Evolutionary conservation across 2,888 invertebrate genomes (phyloP).

Genomic region (Pantelozetes paolii): DNA sequence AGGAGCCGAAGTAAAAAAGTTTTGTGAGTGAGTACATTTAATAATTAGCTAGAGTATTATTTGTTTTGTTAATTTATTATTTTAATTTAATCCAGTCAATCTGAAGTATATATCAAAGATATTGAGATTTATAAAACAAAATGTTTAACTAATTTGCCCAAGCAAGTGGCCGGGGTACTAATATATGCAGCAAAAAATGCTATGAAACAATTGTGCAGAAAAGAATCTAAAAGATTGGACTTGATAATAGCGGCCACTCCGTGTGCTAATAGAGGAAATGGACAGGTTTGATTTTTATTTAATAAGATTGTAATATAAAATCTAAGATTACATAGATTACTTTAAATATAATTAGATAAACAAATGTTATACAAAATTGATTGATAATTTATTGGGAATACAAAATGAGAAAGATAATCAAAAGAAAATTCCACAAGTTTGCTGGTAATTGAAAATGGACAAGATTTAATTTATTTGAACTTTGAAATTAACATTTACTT

Average conservation of each 20-base stretch:
- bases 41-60: not conserved
- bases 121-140: not conserved
- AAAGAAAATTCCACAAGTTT: not conserved
- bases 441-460: not conserved
- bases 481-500: not conserved
- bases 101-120: no score
- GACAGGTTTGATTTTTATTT: not conserved
- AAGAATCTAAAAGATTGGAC: not conserved
- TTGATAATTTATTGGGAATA: not conserved
- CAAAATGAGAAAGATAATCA: not conserved
- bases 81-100: not conserved
- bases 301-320: no score
- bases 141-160: not conserved
- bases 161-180: not conserved
- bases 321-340: no score
- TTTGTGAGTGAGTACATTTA: not conserved
- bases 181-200: not conserved
- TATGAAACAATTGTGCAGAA: not conserved
- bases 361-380: not conserved
- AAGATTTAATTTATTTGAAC: not conserved
- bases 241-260: not conserved
- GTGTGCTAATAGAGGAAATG: not conserved
- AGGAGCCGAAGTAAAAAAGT: not conserved
- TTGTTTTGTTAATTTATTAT: not conserved
- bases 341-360: not conserved